Evolutionary conservation across 2,797 vertebrate species (phyloP).

Genomic region (Brotogeris chrysoptera): DNA sequence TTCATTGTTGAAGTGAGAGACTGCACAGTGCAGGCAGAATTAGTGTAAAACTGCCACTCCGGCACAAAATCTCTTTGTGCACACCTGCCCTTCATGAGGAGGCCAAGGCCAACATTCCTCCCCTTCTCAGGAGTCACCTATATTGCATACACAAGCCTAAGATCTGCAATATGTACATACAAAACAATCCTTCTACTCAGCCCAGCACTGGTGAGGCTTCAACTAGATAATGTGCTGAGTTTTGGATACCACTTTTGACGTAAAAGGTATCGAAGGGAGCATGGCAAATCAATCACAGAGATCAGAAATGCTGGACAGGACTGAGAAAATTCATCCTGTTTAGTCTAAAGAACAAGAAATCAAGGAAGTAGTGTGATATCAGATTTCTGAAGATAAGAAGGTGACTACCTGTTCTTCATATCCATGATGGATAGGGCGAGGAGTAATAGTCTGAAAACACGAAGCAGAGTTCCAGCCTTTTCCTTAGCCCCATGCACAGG

Average conservation of each 20-base stretch:
- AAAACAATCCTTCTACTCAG: not conserved
- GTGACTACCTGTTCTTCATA: not conserved
- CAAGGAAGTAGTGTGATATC: not conserved
- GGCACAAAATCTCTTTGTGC: not conserved
- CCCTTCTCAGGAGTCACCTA: not conserved
- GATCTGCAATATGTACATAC: not conserved
- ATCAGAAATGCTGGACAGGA: not conserved
- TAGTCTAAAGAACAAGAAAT: not conserved
- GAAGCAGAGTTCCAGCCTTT: not conserved
- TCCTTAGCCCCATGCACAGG: accelerated
- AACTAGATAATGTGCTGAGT: not conserved
- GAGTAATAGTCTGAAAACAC: not conserved
- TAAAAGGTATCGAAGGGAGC: not conserved
- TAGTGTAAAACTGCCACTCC: not conserved
- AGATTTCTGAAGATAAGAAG: not conserved
- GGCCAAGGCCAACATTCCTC: not conserved
- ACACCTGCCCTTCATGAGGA: not conserved
- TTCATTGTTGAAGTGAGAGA: not conserved
- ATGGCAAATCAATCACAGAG: accelerated
- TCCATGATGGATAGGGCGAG: not conserved
- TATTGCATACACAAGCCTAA: not conserved
- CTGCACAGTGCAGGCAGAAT: not conserved
- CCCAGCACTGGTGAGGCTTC: not conserved
- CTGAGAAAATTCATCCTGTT: not conserved
- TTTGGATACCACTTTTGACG: not conserved